Evolutionary conservation across 2,113 vertebrate genomes (phyloP), one percentile per base, ranked within the genome.

Genomic region (Leptobrachium leishanense): DNA sequence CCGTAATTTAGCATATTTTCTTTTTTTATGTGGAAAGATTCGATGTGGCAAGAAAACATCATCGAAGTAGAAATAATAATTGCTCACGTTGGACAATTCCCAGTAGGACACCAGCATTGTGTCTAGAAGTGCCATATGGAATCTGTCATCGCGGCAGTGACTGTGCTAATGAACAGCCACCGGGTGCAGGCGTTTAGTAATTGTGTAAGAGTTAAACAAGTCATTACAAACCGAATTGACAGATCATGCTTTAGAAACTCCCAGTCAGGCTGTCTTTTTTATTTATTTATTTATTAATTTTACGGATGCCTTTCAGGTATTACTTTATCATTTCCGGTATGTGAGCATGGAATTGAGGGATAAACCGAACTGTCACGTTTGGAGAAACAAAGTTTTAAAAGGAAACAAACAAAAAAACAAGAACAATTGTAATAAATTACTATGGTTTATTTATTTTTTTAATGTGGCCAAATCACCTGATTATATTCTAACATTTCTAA

Each of bases 221-320:
- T 41, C 40, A 67, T 75, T 75, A 67, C 63, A 75, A 6, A 12
- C 7, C 20, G 54, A 20, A 2, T n/a, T 7, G 31, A 66, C 6
- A 66, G 39, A 6, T 64, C 31, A 39, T n/a, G 62, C n/a, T 13
- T 20, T 20, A 64, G 5, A 39, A 64, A 64, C 44, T 53, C 39
- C 31, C 74, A n/a, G 44, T n/a, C 63, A 42, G 0, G 74, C 39
- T 67, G 62, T 64, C 20, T 7, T 64, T 62, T 5, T 31, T 50
- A 50, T 50, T 59, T 59, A 59, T 59, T 11, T 39, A 13, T 64
- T 75, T 54, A 75, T 66, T 75, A 66, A 75, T 75, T 54, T 31
- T 31, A 31, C 20, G 20, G 20, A 31, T 31, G 20, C 20, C 20
- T 31, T 75, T 63, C 73, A 65, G 20, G 20, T 13, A 8, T 64